Base-by-base conservation (phyloP, 1,140 invertebrate species). In the Pentalonia nigronervosa region DNA sequence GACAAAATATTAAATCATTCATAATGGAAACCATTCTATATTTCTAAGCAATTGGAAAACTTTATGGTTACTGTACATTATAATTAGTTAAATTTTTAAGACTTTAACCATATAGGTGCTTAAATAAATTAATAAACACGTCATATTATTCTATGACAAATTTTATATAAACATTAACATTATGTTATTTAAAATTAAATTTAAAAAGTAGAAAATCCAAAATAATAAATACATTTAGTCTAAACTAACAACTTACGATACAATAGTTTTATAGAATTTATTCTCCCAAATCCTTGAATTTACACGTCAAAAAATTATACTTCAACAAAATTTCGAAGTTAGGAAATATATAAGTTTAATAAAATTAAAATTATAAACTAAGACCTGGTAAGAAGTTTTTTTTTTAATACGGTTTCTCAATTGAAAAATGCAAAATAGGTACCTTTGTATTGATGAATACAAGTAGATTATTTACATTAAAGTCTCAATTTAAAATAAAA, bases 1-100 rank as follows among this genome's bases (percentile, higher is more conserved):
- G 30, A 86, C 48, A 84, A 86, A 93, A 93, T 50, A 84, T 50
- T 36, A 93, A 84, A n/a, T 45, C 23, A 21, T 45, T 34, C 81
- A 93, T 36, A 34, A 93, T 93, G 34, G 25, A 53, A 17, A 84
- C 30, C 91, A 86, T 93, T 83, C 56, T 45, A 30, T 36, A 30
- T 45, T 93, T 83, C 91, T 93, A 21, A 14, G 23, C 34, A 60
- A 88, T 76, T n/a, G 60, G 60, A 76, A 76, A 76, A 76, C 14
- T n/a, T n/a, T 76, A 76, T 76, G 60, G 21, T 76, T n/a, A 76
- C 11, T 76, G 60, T 76, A n/a, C 60, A 76, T 76, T 76, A 17
- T 76, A 76, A 76, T 76, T 76, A 76, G 60, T 76, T 76, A n/a
- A 76, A 34, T 30, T 14, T 76, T n/a, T 76, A 76, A 76, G 60